Evolutionary conservation across 1,140 invertebrate genomes (phyloP).

Genomic region (Oedothorax gibbosus): DNA sequence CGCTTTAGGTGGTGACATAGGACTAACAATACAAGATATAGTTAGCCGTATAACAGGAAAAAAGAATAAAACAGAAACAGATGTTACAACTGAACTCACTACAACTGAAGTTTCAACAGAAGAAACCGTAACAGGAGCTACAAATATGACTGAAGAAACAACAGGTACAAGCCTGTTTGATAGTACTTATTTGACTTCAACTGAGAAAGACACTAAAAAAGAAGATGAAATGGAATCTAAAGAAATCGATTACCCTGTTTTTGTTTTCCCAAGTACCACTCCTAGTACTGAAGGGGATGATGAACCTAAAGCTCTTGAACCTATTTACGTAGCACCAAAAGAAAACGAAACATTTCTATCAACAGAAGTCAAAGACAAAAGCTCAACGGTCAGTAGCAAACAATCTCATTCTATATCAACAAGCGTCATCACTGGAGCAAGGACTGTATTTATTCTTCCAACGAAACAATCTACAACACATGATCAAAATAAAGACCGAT

Average conservation of each 20-base stretch:
- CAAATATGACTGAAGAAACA: background rate
- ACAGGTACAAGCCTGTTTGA: background rate
- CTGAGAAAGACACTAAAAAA: background rate
- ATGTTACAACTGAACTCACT: background rate
- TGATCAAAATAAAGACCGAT: constrained; percentile 15
- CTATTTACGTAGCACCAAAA: constrained; percentile 45
- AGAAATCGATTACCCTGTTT: constrained; percentile 50
- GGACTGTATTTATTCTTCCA: constrained; percentile 56
- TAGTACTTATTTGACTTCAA: background rate
- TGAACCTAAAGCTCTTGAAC: constrained; percentile 18
- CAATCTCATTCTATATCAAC: constrained; percentile 25
- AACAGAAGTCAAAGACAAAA: background rate
- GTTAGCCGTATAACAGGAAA: constrained; percentile 58
- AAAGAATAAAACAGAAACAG: constrained; percentile 48
- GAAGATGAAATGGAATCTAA: constrained; percentile 1
- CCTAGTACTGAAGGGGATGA: background rate
- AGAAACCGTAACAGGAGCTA: constrained; percentile 11
- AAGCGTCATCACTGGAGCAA: constrained; percentile 54
- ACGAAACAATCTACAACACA: constrained; percentile 13
- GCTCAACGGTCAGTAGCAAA: background rate
- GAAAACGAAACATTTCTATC: background rate
- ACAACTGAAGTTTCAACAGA: constrained; percentile 30
- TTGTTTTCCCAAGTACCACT: constrained; percentile 15
- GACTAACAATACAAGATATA: constrained; percentile 64
- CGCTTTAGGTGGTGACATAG: constrained; percentile 62